Percentiles rank a stretch among this genome's conserved stretches.
Evolutionary conservation across 2,113 vertebrate species (phyloP).

Genomic region (Rynchops niger): DNA sequence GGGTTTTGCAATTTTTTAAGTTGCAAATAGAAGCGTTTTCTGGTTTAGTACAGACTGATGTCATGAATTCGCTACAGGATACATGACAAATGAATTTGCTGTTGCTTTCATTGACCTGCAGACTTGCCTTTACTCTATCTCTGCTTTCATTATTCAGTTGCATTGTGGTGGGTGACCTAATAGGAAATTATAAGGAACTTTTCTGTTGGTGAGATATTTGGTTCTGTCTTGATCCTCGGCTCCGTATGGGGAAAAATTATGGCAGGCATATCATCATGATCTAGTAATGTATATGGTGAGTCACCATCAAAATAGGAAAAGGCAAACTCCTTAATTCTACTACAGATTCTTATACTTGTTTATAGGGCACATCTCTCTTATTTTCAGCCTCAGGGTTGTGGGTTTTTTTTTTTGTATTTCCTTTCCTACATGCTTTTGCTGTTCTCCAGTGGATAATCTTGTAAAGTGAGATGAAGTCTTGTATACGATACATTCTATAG

Average conservation of each 20-base stretch:
- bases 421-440: background rate
- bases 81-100: background rate
- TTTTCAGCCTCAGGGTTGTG: background rate
- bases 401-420: background rate
- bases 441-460: background rate
- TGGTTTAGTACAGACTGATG: background rate
- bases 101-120: background rate
- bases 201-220: background rate
- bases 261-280: background rate
- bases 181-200: background rate
- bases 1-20: background rate
- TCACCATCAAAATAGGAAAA: background rate
- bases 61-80: background rate
- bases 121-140: background rate
- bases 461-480: background rate
- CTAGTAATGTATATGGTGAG: background rate
- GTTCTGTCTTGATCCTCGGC: background rate
- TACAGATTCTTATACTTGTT: background rate
- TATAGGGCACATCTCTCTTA: background rate
- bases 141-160: background rate
- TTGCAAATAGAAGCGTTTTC: background rate
- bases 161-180: background rate
- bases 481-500: background rate
- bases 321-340: background rate
- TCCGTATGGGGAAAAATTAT: background rate